Evolutionary conservation across 2,113 vertebrate species (phyloP).

Genomic region (Tor tambroides): DNA sequence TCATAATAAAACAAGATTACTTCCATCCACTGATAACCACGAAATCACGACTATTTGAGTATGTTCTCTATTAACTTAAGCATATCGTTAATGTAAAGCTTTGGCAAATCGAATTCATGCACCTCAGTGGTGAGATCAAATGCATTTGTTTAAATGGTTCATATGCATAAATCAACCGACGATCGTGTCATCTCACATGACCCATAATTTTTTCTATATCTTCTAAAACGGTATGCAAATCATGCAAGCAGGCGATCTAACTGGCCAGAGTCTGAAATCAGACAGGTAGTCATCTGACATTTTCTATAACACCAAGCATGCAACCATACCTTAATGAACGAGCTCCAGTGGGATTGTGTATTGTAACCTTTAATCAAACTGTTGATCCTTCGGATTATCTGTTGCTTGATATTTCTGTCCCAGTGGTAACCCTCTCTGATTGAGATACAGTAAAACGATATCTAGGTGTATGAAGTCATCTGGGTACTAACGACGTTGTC

Average conservation of each 20-base stretch:
- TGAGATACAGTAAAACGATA: constrained; percentile 13
- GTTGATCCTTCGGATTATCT: constrained; percentile 33
- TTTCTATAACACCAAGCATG: constrained; percentile 32
- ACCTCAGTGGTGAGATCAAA: not conserved
- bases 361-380: constrained; percentile 12
- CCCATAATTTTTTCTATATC: not conserved
- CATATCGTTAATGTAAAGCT: not conserved
- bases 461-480: constrained; percentile 36
- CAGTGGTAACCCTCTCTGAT: not conserved
- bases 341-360: constrained; percentile 1
- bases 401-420: constrained; percentile 29
- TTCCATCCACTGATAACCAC: not conserved
- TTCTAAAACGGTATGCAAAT: not conserved
- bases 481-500: constrained; percentile 16
- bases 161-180: not conserved
- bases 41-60: not conserved
- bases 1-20: not conserved
- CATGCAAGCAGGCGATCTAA: constrained; percentile 5
- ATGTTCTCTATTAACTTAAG: not conserved
- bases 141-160: not conserved
- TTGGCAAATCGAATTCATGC: not conserved
- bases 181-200: not conserved
- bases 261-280: constrained; percentile 22
- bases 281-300: constrained; percentile 42
- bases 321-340: constrained; percentile 22